These are phyloP conservation scores for Python bivittatus DNA, from an alignment of 2,113 vertebrate genomes.

Conservation along the genomic window DNA sequence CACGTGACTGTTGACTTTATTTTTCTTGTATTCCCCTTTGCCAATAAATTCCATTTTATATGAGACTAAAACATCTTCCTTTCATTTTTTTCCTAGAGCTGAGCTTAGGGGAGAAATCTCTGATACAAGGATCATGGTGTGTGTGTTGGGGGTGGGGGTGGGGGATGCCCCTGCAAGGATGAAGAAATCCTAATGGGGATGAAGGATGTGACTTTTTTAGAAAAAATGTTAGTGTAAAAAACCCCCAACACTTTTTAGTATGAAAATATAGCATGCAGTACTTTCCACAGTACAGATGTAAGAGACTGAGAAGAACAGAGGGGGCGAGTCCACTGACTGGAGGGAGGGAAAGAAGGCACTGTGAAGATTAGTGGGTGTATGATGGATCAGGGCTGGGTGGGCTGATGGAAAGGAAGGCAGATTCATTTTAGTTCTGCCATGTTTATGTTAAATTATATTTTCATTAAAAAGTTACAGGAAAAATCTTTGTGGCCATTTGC, in stretches of 20 bases:
- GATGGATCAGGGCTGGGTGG: background rate
- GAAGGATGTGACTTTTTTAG: background rate
- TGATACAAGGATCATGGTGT: background rate
- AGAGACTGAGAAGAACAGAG: background rate
- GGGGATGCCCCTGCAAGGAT: background rate
- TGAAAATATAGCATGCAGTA: background rate
- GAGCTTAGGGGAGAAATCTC: background rate
- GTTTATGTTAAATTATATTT: background rate
- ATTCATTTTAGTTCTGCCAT: background rate
- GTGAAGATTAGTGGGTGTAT: background rate
- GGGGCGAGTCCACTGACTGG: background rate
- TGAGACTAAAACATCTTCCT: background rate
- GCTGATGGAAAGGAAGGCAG: background rate
- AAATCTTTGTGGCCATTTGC: background rate
- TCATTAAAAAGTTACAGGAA: background rate
- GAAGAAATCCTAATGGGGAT: background rate
- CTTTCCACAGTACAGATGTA: background rate
- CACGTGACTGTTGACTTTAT: background rate
- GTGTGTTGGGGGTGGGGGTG: background rate
- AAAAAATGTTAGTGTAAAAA: background rate
- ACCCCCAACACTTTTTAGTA: background rate
- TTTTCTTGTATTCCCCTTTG: background rate
- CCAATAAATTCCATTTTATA: background rate
- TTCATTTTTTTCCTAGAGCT: background rate
- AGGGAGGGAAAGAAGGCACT: background rate